Base-by-base conservation (phyloP, 2,797 vertebrate genomes). In the Octomys mimax region DNA sequence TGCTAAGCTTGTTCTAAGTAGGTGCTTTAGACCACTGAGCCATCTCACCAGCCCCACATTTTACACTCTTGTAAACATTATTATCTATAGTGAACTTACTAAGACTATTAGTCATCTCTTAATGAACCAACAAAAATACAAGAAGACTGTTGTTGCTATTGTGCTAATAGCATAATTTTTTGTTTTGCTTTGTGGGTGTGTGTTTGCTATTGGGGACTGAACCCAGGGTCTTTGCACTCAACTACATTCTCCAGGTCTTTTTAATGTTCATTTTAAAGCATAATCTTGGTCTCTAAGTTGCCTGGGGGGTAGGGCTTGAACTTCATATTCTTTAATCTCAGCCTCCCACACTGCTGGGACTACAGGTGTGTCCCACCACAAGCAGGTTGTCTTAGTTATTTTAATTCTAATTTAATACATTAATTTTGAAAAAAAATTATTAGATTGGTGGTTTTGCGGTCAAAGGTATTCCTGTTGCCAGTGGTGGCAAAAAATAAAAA, bases 31-130 rank as follows among this genome's bases (percentile, higher is more conserved):
- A n/a, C n/a, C n/a, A n/a, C n/a, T n/a, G n/a, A n/a, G n/a, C n/a
- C n/a, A n/a, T n/a, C n/a, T n/a, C n/a, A n/a, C n/a, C n/a, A n/a
- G n/a, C n/a, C n/a, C n/a, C n/a, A 70, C 10, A 84, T 66, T 22
- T 7, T 6, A 31, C 66, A 54, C 93, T 83, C 42, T 39, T 93
- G 2, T 95, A n/a, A 52, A 46, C 26, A 61, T 93, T 13, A 7
- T 84, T 42, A 94, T 57, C 14, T 61, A 19, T 3, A 62, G 12
- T 93, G 54, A 91, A 79, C 57, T 88, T 95, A 36, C 21, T 83
- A 5, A 0, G 52, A 19, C 5, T 52, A 22, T 80, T 39, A 84
- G 52, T 85, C 36, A 83, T 31, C 94, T 33, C n/a, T 11, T 52
- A 87, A 79, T 26, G 46, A 87, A 68, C 22, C 57, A 46, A 42